These are phyloP conservation scores for Leptinotarsa lineolata DNA, from an alignment of 1,140 invertebrate species.

Conservation along the genomic window DNA sequence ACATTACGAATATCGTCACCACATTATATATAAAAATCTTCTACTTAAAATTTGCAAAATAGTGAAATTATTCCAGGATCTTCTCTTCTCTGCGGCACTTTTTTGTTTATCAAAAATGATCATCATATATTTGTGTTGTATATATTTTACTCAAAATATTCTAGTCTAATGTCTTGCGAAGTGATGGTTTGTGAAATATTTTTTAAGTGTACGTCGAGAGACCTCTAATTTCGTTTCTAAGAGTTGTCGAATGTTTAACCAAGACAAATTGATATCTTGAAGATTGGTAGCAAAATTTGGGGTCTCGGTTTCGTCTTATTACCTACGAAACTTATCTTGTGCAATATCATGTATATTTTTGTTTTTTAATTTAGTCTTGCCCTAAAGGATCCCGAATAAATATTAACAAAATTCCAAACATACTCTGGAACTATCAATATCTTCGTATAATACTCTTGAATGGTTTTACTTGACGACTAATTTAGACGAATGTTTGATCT, in stretches of 20 bases:
- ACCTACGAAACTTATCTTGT: not conserved
- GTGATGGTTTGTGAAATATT: not conserved
- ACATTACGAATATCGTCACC: no score
- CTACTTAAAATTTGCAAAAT: no score
- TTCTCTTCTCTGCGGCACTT: not conserved
- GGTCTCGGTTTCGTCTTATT: no score
- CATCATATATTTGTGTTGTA: constrained; percentile 18
- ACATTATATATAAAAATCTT: no score
- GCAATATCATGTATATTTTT: constrained; percentile 6
- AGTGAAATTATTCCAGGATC: no score
- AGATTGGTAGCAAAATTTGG: no score
- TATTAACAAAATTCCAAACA: not conserved
- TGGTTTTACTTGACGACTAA: not conserved
- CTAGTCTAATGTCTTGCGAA: constrained; percentile 35
- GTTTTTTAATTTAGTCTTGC: not conserved
- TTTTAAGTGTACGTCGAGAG: not conserved
- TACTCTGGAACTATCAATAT: not conserved
- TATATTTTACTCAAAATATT: constrained; percentile 29
- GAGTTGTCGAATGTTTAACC: no score
- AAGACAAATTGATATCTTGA: no score
- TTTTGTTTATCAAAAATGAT: constrained; percentile 12
- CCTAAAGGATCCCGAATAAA: not conserved
- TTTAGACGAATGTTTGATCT: not conserved
- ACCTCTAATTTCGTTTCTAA: not conserved
- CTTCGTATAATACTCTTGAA: not conserved